Evolutionary conservation across 2,113 vertebrate genomes (phyloP), one percentile per base, ranked within the genome.

Genomic region (Peromyscus californicus): DNA sequence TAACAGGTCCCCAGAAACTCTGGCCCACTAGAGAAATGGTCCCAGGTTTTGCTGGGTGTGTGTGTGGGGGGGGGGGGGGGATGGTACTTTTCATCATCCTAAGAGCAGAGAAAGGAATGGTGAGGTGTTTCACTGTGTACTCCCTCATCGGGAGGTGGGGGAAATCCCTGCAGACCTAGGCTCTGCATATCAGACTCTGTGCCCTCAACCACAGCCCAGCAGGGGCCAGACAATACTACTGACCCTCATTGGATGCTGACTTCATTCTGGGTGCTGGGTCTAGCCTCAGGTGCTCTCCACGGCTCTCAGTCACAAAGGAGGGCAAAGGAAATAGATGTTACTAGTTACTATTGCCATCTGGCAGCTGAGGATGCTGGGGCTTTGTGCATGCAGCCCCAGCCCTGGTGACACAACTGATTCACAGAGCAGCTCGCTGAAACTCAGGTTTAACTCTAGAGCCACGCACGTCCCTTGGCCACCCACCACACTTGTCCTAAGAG

Each of bases 1-100:
- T 97, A 98, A 98, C 98, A 98, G 98, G 98, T 92, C 97, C 96
- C 97, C 91, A 76, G 93, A 21, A 97, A 95, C 97, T 98, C 96
- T 96, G 97, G 97, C 97, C 98, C 94, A 84, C 97, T 93, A 69
- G 91, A 94, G 95, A 97, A 97, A 98, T 42, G 87, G 96, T 97
- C 93, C 89, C 88, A 96, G 95, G 75, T 22, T 93, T 97, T 88
- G 45, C 69, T 5, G 76, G 72, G 97, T 5, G 63, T 36, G 36
- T 24, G 22, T 12, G 12, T 3, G 24, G 29, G 17, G 91, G 61
- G 85, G 93, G 22, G 33, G 16, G 91, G 61, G 85, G 93, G 69
- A 85, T 85, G 90, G 90, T 42, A 10, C 75, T 98, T 97, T 91
- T 95, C 94, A 94, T 94, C 96, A 97, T 90, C 97, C 95, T 76